Evolutionary conservation across 2,888 invertebrate genomes (phyloP), one percentile per base, ranked within the genome.

Genomic region (Calliphora vomitoria): DNA sequence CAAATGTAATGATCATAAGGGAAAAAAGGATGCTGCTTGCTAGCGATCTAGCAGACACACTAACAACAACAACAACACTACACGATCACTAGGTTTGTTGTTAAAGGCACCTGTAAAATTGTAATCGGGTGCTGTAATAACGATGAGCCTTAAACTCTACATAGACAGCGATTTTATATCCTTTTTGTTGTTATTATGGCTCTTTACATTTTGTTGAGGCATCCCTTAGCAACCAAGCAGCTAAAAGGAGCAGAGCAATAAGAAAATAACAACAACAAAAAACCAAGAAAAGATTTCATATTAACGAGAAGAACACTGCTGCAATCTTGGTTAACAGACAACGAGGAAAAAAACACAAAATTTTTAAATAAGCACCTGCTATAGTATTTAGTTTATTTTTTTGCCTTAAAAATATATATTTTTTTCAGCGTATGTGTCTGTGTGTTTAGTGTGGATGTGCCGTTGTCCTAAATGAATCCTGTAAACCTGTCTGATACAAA

Each of bases 101-200:
- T 76, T 69, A 85, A 85, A 85, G 87, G 85, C 87, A 87, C 87
- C 87, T 87, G 87, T 87, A 87, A 87, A 87, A 82, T 64, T 87
- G 87, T 85, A 87, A 87, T 85, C 87, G 87, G 62, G 53, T 82
- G 78, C 55, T 87, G 87, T 87, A 85, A 87, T 84, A 81, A 74
- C 71, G 80, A 44, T 80, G 84, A 84, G 84, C 72, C 84, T 82
- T 81, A 38, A 86, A 74, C 86, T 79, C 81, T 68, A 58, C 78
- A 72, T 20, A 84, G 68, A 79, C 87, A 82, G 82, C 82, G 85
- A 87, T 83, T 87, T 85, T 74, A 82, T 87, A 85, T 85, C 85
- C 85, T 85, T 81, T 76, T 69, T 85, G 71, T 75, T 83, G 50
- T 47, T 82, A 62, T 64, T 64, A 44, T n/a, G 3, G 47, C 66